A percentile compares a stretch with the other conserved stretches of the same genome.
These are phyloP conservation scores for Drosophila maculinotata DNA, from an alignment of 2,888 invertebrate genomes.

Conservation along the genomic window DNA sequence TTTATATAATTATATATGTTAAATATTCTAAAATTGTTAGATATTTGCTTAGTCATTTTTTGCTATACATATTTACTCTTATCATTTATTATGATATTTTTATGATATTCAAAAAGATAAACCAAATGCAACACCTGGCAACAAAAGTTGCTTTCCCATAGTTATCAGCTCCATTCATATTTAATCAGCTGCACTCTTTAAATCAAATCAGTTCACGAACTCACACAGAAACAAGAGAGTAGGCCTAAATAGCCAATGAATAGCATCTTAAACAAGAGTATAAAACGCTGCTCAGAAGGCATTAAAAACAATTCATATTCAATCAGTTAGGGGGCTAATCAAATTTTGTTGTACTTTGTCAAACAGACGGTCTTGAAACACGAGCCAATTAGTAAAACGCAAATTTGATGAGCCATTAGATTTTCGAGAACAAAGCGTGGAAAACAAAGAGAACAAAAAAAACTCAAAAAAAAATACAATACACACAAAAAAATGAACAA, in stretches of 20 bases:
- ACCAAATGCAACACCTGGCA: conserved; percentile 1
- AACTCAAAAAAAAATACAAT: conserved; percentile 13
- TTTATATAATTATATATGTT: neutral
- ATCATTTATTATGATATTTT: neutral
- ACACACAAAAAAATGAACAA: conserved; percentile 20
- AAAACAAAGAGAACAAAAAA: conserved; percentile 15
- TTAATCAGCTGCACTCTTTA: conserved; percentile 26
- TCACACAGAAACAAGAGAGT: neutral
- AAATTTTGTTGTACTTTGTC: conserved; percentile 37
- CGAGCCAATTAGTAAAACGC: conserved; percentile 58
- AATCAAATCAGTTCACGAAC: conserved; percentile 12
- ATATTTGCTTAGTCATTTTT: neutral
- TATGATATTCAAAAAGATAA: conserved; percentile 8
- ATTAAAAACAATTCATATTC: conserved; percentile 27
- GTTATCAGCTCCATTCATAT: conserved; percentile 9
- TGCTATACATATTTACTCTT: neutral
- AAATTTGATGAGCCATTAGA: conserved; percentile 62
- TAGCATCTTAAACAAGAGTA: neutral
- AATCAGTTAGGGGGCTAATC: conserved; percentile 62
- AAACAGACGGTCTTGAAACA: conserved; percentile 31
- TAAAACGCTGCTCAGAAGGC: neutral
- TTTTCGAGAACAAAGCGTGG: conserved; percentile 11
- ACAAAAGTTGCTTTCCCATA: conserved; percentile 7
- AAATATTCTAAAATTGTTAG: neutral
- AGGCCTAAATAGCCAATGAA: neutral